Evolutionary conservation across 2,888 invertebrate genomes (phyloP), one percentile per base, ranked within the genome.

Genomic region (Drosophila conformis): DNA sequence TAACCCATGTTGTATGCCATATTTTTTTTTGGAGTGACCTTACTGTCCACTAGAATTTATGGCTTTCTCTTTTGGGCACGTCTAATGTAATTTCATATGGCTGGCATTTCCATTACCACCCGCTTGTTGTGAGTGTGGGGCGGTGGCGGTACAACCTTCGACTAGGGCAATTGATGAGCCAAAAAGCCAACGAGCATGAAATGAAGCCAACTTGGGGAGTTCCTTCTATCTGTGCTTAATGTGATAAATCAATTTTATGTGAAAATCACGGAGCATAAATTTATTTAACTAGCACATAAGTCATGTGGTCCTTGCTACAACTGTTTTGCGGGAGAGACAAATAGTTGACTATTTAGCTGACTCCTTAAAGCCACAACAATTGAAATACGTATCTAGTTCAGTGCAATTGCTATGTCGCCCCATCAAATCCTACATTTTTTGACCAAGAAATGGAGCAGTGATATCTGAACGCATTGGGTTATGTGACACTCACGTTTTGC

Each of bases 231-330:
- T 81, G 82, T 87, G 87, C 85, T 86, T 90, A 88, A 90, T 90
- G 83, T 87, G 87, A 90, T 90, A 90, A 90, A 90, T 91, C 91
- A 91, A 87, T 87, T 90, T 90, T 90, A 91, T 89, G 89, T 80
- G 89, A 87, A 89, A 90, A 90, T 90, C 90, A 90, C 90, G 80
- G 82, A 80, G 84, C 84, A 91, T 90, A 90, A 90, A 90, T 91
- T 90, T 86, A 77, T 87, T 87, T 91, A 90, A 91, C 87, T 87
- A 89, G 80, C 89, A 73, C 76, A 90, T 89, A 89, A 80, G 72
- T 85, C 90, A 89, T 82, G 87, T 66, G 67, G 76, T 68, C 80
- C 76, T 60, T 64, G 49, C 60, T 53, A 57, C 63, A 79, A 63
- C 66, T 67, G 80, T 75, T 70, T 48, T 52, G 53, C 53, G 46